Evolutionary conservation across 2,797 vertebrate species (phyloP).

Genomic region (Psittacula derbiana): DNA sequence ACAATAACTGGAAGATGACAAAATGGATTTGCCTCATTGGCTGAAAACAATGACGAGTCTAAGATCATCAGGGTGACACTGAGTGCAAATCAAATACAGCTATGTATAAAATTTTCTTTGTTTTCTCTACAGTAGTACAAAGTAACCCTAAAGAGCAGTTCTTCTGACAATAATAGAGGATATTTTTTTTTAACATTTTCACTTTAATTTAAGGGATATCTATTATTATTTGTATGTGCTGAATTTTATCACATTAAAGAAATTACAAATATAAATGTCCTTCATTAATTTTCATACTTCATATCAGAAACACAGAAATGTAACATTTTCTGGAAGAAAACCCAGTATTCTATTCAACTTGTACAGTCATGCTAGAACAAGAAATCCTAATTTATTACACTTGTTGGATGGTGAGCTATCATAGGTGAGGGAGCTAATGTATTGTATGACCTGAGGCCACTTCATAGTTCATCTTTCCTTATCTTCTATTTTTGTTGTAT

Average conservation of each 20-base stretch:
- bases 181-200: background rate
- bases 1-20: background rate
- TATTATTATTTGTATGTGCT: background rate
- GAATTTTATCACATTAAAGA: background rate
- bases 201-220: background rate
- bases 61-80: background rate
- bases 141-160: background rate
- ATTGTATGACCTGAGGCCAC: background rate
- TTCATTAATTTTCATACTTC: background rate
- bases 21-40: background rate
- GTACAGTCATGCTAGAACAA: background rate
- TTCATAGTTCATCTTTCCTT: background rate
- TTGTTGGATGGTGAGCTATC: background rate
- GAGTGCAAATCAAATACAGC: background rate
- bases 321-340: background rate
- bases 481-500: background rate
- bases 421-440: background rate
- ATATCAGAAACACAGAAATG: background rate
- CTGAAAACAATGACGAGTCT: background rate
- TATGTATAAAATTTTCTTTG: background rate
- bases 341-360: background rate
- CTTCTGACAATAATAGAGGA: background rate
- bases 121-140: background rate
- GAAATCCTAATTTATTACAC: background rate
- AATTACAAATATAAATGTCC: background rate